Base-by-base conservation (phyloP, 2,888 invertebrate genomes). In the Lasioglossum vierecki region DNA sequence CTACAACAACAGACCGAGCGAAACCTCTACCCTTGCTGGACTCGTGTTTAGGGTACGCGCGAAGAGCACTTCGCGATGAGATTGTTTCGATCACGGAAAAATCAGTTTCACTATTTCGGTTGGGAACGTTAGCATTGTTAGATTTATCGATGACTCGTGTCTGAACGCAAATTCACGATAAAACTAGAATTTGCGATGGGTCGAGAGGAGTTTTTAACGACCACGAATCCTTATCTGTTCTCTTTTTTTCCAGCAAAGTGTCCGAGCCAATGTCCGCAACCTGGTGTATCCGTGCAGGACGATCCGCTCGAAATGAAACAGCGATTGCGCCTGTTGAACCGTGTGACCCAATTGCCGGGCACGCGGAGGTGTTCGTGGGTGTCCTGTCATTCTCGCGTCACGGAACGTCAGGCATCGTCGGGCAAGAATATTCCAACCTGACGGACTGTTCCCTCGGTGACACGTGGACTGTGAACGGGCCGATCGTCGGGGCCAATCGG, bases 371-470 rank as follows among this genome's bases (percentile, higher is more conserved):
- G 57, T 77, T 57, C 73, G 41, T 60, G 77, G 76, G 46, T 46
- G 53, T 72, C 57, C 57, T 76, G 83, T 83, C 83, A 83, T 83
- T 83, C 68, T 41, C 83, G 41, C 66, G 84, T 84, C 84, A 84
- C 84, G 73, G 77, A 74, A 41, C 84, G 77, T 84, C 84, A 35
- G 68, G 68, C 78, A 60, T 74, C 84, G 84, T 73, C 84, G 39
- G 72, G 73, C 83, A 84, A 84, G 83, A 84, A 84, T 84, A 84
- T 84, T 83, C 35, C 73, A 57, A 77, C 77, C 44, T 83, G 83
- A 83, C 60, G 82, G 83, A 83, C 77, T 57, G 77, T 74, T 74
- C 68, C 41, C 22, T 44, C 30, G 18, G 77, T 83, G 76, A 83
- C 83, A 30, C 30, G 83, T 39, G 30, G 35, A 73, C 30, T 35